phyloP scores from a whole-genome alignment of 2,797 vertebrate genomes.

The Corythornis leucogaster region DNA sequence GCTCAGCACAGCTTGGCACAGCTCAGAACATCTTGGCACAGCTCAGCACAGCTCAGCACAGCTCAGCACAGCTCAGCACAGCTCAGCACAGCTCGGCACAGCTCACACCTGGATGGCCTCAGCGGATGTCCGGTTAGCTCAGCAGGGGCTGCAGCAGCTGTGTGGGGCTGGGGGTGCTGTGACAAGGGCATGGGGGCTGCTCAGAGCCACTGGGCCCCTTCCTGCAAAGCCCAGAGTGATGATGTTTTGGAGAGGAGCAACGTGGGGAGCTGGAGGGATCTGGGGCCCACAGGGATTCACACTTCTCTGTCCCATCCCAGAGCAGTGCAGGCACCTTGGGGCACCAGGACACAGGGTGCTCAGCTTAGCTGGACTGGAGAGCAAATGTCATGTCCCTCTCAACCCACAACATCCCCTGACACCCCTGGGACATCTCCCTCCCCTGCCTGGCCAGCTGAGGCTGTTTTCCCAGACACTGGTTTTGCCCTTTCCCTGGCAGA shows the following conservation, averaged over 20 bases:
- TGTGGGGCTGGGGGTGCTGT: not conserved
- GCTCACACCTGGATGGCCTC: not conserved
- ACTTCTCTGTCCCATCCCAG: rapidly evolving
- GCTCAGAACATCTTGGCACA: rapidly evolving
- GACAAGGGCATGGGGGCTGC: not conserved
- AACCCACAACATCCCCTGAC: rapidly evolving
- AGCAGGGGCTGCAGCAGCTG: not conserved
- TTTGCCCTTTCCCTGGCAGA: not conserved
- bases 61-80: not conserved
- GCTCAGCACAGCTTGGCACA: not conserved
- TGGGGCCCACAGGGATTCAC: not conserved
- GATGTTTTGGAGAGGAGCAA: not conserved
- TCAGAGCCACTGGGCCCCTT: not conserved
- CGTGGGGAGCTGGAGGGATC: rapidly evolving
- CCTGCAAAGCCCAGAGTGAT: rapidly evolving
- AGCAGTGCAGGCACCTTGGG: rapidly evolving
- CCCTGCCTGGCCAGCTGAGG: rapidly evolving
- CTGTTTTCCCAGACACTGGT: conserved; percentile 31
- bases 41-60: not conserved
- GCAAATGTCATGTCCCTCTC: not conserved
- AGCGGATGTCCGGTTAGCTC: not conserved
- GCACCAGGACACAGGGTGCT: rapidly evolving
- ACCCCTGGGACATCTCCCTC: not conserved
- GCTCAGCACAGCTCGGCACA: not conserved
- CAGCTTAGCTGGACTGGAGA: not conserved